Evolutionary conservation across 2,797 vertebrate species (phyloP), one percentile per base, ranked within the genome.

Genomic region (Amblyraja radiata): DNA sequence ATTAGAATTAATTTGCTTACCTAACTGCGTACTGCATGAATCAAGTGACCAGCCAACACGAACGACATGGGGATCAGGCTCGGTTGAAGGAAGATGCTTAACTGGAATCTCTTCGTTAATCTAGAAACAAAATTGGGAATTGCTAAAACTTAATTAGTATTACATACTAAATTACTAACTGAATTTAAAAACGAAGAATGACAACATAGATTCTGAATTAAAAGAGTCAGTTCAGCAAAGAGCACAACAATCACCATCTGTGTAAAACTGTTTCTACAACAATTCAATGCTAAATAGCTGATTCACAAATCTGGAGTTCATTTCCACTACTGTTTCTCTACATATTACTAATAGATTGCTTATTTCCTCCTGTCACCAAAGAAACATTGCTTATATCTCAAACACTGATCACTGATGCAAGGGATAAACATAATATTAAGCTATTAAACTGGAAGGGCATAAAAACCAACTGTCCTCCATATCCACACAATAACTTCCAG

Each of bases 11-110:
- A 68, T 74, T 11, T 0, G 93, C 97, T 97, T 94, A 99, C 98
- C 98, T 74, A 99, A 96, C 94, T 99, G 98, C 39, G 98, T 99
- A 96, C 97, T 98, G 95, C 98, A 97, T 93, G 97, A 95, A 93
- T 99, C 98, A 93, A 99, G 95, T 9, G 98, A 99, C 98, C 98
- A 99, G 58, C 98, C 98, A 0, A 99, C 96, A n/a, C 98, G 95
- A 94, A 99, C 98, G 28, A 99, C 98, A 0, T 99, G 98, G 7
- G 98, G 98, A 93, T 99, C 98, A 0, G 98, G 98, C 94, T 99
- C 98, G 0, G 96, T 97, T 77, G 96, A 94, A 0, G 98, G 98
- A 39, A 99, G 96, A 94, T 99, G 98, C 94, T 98, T 99, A 14
- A 99, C 98, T 0, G 98, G 96, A 93, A 99, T 99, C 93, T 99